These are phyloP conservation scores for pig (Sus scrofa) DNA, from an alignment of 2,113 vertebrate species.

Conservation along the genomic window DNA sequence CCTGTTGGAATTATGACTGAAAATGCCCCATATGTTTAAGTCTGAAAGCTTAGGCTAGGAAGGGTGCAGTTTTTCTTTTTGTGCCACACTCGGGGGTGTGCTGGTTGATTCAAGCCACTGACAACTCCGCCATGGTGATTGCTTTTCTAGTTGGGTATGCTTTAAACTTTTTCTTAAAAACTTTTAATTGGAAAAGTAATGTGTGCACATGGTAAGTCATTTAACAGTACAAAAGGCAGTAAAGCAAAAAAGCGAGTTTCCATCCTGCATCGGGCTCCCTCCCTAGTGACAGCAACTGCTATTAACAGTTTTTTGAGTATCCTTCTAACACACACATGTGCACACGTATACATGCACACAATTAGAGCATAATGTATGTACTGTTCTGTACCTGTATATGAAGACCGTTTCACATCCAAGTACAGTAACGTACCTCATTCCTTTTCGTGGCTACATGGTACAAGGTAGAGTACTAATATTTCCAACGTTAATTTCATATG, in stretches of 20 bases:
- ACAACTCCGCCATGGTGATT: background rate
- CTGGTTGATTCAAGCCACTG: background rate
- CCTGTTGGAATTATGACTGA: conserved; percentile 3
- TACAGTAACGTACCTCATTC: background rate
- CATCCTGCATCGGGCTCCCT: background rate
- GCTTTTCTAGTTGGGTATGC: background rate
- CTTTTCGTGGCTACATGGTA: background rate
- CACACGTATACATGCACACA: background rate
- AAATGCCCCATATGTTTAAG: background rate
- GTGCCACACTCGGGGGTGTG: background rate
- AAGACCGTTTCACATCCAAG: background rate
- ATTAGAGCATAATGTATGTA: background rate
- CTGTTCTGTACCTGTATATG: background rate
- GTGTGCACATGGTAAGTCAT: background rate
- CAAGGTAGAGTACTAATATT: conserved; percentile 34
- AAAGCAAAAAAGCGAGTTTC: conserved; percentile 36
- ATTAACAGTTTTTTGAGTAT: background rate
- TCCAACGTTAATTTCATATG: background rate
- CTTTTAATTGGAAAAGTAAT: conserved; percentile 44
- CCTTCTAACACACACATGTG: background rate
- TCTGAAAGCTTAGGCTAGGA: background rate
- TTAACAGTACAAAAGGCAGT: background rate
- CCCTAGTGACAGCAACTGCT: background rate
- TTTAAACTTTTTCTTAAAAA: conserved; percentile 51
- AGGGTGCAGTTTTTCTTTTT: background rate